A percentile compares a stretch with the other conserved stretches of the same genome.
Conservation (phyloP, 2,888 invertebrate species). For the Anoncus sp. region DNA sequence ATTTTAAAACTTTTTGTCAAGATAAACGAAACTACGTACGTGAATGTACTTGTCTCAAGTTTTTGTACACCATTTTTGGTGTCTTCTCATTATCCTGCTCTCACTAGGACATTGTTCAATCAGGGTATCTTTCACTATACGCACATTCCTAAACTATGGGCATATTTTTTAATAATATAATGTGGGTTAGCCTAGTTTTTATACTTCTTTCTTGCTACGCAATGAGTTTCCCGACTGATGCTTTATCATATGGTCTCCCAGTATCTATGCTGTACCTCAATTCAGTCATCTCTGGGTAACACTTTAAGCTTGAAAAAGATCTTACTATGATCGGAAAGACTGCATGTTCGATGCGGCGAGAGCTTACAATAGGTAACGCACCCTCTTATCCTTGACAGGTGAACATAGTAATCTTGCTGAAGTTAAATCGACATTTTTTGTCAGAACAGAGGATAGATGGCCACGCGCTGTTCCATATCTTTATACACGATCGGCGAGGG, state of each 20-base stretch:
- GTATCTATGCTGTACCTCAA: no score
- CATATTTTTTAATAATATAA: neutral
- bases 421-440: conserved; percentile 33
- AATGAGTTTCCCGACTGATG: neutral
- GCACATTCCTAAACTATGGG: neutral
- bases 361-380: conserved; percentile 1
- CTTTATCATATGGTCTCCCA: no score
- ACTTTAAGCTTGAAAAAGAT: neutral
- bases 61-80: no score
- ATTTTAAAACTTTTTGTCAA: no score
- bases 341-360: neutral
- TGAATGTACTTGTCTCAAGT: no score
- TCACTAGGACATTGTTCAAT: neutral
- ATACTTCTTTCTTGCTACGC: neutral
- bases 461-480: conserved; percentile 28
- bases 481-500: conserved; percentile 19
- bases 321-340: neutral
- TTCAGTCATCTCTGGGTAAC: neutral
- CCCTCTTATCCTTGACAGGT: conserved; percentile 17
- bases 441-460: neutral
- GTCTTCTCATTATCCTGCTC: conserved; percentile 2
- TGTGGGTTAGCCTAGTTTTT: neutral
- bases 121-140: neutral
- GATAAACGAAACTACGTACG: no score
- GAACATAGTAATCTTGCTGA: conserved; percentile 26